Evolutionary conservation across 1,140 invertebrate genomes (phyloP).

Genomic region (Semibalanus balanoides): DNA sequence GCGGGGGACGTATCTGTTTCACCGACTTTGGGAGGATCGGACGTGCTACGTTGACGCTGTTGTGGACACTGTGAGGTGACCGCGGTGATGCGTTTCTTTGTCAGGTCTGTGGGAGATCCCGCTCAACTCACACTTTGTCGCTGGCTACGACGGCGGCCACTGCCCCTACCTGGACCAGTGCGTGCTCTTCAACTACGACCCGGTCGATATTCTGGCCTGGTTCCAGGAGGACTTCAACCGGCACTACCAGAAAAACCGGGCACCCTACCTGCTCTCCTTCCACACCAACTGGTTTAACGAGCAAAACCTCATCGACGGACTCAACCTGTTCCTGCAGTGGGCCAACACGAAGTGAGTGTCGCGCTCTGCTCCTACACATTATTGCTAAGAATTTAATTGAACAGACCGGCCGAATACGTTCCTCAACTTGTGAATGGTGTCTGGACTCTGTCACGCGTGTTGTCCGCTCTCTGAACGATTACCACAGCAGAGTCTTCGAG

Average conservation of each 20-base stretch:
- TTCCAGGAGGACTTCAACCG: constrained; percentile 76
- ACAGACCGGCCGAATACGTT: neutral
- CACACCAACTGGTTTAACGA: constrained; percentile 92
- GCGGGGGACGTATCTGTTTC: neutral
- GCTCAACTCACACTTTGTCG: constrained; percentile 76
- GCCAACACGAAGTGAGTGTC: constrained; percentile 31
- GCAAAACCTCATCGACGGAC: constrained; percentile 62
- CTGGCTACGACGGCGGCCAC: constrained; percentile 74
- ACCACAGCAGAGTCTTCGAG: neutral
- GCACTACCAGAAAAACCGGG: constrained; percentile 69
- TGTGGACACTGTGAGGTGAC: too few species aligned
- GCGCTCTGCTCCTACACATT: too few species aligned
- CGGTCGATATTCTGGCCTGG: constrained; percentile 56
- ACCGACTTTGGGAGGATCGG: too few species aligned
- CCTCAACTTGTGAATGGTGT: neutral
- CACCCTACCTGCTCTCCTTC: constrained; percentile 86
- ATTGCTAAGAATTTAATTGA: neutral
- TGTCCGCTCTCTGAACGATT: neutral
- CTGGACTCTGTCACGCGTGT: neutral
- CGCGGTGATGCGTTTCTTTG: too few species aligned
- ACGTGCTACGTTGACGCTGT: too few species aligned
- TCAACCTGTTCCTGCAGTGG: constrained; percentile 77
- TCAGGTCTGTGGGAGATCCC: constrained; percentile 86
- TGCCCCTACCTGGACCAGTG: constrained; percentile 88
- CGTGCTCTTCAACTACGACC: constrained; percentile 72